phyloP scores from a whole-genome alignment of 2,797 vertebrate genomes.

The Neosalanx taihuensis region DNA sequence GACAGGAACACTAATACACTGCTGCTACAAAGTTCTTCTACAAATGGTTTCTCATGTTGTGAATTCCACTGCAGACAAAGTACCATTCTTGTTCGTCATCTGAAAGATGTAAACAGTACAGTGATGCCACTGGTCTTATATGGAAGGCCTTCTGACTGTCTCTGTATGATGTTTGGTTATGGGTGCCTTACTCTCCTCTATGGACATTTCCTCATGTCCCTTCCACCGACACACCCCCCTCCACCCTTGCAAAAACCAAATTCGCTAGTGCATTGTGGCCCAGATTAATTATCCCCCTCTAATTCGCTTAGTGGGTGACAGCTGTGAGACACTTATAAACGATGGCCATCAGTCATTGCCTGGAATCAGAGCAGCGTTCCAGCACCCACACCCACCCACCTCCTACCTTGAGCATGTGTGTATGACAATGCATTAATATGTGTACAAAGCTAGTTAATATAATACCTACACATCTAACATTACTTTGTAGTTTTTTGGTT shows the following conservation, averaged over 20 bases:
- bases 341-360: constrained; percentile 85
- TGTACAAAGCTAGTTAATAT: constrained; percentile 72
- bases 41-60: not conserved
- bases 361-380: constrained; percentile 76
- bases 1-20: not conserved
- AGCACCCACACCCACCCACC: constrained; percentile 80
- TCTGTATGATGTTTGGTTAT: not conserved
- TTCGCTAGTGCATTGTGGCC: constrained; percentile 70
- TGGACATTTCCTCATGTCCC: constrained; percentile 16
- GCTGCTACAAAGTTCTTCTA: not conserved
- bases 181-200: constrained; percentile 33
- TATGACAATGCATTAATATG: constrained; percentile 38
- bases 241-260: constrained; percentile 58
- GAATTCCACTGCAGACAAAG: not conserved
- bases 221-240: constrained; percentile 47
- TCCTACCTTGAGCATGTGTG: constrained; percentile 48
- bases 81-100: not conserved
- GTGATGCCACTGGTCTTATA: not conserved
- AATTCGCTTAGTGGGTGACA: constrained; percentile 89
- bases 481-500: constrained; percentile 18
- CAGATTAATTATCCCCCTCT: constrained; percentile 90
- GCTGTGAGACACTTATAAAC: constrained; percentile 87
- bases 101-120: not conserved
- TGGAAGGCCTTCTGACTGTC: not conserved
- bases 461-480: constrained; percentile 69